A percentile compares a stretch with the other conserved stretches of the same genome.
phyloP scores from a whole-genome alignment of 2,797 vertebrate genomes.

The Chelon labrosus region DNA sequence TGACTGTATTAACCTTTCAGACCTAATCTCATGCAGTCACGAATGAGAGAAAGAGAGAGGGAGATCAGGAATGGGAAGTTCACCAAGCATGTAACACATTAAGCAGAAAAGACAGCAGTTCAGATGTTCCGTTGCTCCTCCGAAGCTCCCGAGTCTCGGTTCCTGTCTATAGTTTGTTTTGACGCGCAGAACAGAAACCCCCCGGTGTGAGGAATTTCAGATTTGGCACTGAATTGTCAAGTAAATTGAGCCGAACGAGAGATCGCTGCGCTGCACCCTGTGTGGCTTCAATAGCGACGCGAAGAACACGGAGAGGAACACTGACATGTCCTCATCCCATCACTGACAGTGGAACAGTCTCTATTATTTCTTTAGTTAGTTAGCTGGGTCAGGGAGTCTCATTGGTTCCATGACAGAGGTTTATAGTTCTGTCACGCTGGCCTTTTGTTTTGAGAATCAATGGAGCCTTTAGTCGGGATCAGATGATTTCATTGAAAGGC shows the following conservation, averaged over 20 bases:
- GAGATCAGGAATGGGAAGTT: slow-evolving; percentile 45
- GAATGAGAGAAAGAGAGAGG: slow-evolving; percentile 44
- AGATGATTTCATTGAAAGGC: slow-evolving; percentile 62
- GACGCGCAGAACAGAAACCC: slow-evolving; percentile 52
- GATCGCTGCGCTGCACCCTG: slow-evolving; percentile 48
- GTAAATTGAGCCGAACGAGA: slow-evolving; percentile 53
- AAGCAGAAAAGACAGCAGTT: slow-evolving; percentile 29
- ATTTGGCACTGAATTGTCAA: slow-evolving; percentile 67
- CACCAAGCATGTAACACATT: slow-evolving; percentile 33
- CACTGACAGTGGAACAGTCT: slow-evolving; percentile 46
- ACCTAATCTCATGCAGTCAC: slow-evolving; percentile 78
- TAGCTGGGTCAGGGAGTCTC: slow-evolving; percentile 37
- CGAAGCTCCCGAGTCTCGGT: slow-evolving; percentile 50
- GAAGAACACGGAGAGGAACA: slow-evolving; percentile 55
- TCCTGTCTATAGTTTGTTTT: slow-evolving; percentile 66
- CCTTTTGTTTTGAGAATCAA: slow-evolving; percentile 57
- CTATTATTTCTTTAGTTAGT: slow-evolving; percentile 40
- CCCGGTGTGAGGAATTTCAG: slow-evolving; percentile 51
- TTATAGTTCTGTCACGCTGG: slow-evolving; percentile 53
- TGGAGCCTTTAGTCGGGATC: slow-evolving; percentile 55
- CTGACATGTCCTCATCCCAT: slow-evolving; percentile 53
- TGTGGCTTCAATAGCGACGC: slow-evolving; percentile 58
- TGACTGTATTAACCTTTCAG: slow-evolving; percentile 81
- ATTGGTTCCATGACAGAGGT: slow-evolving; percentile 42
- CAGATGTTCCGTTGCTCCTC: slow-evolving; percentile 41